Evolutionary conservation across 2,797 vertebrate genomes (phyloP).

Genomic region (Sebastes paucispinis): DNA sequence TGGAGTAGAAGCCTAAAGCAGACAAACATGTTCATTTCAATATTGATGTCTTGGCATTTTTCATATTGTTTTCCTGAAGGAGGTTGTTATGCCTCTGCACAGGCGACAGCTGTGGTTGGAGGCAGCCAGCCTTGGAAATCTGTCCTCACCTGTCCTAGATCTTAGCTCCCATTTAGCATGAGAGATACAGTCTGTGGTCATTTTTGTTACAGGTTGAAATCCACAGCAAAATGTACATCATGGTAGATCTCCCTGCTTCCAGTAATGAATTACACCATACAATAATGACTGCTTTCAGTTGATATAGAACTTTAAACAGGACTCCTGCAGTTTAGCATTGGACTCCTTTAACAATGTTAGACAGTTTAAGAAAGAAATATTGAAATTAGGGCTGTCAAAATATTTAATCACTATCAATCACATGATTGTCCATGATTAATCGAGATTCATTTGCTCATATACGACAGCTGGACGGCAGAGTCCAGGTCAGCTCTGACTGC

Average conservation of each 20-base stretch:
- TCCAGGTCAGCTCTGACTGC: no score
- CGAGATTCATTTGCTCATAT: no score
- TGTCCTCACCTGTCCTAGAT: not conserved
- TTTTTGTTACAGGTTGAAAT: not conserved
- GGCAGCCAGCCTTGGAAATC: not conserved
- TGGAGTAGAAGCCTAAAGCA: not conserved
- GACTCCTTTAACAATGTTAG: not conserved
- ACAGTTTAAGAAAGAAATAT: no score
- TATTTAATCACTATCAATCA: no score
- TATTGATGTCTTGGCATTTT: no score
- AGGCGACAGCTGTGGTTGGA: no score
- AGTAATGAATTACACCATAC: not conserved
- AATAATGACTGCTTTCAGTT: not conserved
- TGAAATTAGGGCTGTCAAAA: no score
- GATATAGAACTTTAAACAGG: not conserved
- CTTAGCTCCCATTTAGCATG: not conserved
- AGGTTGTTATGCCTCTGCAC: no score
- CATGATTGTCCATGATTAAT: no score
- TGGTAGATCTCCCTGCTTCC: not conserved
- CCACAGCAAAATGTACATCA: not conserved
- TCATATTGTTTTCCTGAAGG: not conserved
- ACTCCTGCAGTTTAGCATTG: no score
- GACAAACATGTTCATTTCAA: not conserved
- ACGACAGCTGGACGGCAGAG: no score
- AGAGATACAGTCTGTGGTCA: not conserved